Evolutionary conservation across 2,113 vertebrate genomes (phyloP).

Genomic region (Damaliscus lunatus): DNA sequence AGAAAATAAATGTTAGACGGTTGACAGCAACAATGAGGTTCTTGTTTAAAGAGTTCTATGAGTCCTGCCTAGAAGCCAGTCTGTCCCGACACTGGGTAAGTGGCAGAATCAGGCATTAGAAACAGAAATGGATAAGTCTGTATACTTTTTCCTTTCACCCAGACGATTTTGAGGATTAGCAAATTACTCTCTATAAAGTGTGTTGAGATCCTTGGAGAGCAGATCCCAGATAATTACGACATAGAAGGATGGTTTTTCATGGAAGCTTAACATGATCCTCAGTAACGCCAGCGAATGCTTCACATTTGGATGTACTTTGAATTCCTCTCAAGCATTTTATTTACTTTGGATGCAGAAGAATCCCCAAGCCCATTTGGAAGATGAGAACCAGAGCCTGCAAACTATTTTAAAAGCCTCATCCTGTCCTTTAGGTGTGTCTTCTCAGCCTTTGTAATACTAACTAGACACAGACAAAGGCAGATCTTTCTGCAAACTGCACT

Average conservation of each 20-base stretch:
- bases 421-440: neutral
- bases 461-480: neutral
- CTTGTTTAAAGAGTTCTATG: neutral
- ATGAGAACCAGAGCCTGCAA: neutral
- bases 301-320: neutral
- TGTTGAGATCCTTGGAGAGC: neutral
- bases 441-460: neutral
- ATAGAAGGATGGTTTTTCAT: neutral
- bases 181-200: neutral
- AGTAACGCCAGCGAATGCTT: neutral
- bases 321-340: slow-evolving; percentile 11
- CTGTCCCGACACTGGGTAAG: neutral
- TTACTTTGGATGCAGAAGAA: neutral
- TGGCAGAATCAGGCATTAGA: neutral
- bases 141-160: neutral
- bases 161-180: neutral
- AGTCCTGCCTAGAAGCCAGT: neutral
- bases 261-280: neutral
- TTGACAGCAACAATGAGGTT: neutral
- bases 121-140: neutral
- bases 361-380: neutral
- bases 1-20: neutral
- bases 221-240: neutral
- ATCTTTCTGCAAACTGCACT: neutral
- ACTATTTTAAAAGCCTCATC: neutral